Conservation (phyloP, 2,888 invertebrate species). For the Drosophila parthenogenetica region DNA sequence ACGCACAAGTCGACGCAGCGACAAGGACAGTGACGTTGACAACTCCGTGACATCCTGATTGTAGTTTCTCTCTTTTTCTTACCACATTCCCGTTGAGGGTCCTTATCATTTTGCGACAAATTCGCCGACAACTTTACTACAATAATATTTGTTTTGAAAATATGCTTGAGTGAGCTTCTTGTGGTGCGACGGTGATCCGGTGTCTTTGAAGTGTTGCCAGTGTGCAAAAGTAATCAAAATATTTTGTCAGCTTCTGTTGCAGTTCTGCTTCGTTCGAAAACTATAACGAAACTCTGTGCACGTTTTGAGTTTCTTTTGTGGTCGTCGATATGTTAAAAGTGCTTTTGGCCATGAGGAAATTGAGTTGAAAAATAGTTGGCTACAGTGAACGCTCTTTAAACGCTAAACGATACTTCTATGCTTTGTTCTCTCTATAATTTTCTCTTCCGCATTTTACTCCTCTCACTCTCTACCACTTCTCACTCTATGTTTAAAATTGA, state of each 20-base stretch:
- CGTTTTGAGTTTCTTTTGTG: conserved; percentile 14
- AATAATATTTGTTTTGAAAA: conserved; percentile 80
- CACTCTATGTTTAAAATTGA: conserved; percentile 55
- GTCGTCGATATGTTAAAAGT: conserved; percentile 42
- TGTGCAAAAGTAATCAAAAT: conserved; percentile 76
- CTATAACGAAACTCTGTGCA: conserved; percentile 16
- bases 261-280: conserved; percentile 36
- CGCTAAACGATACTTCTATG: conserved; percentile 25
- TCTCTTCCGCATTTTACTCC: neutral
- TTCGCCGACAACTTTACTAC: conserved; percentile 71
- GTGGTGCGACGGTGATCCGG: neutral
- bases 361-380: conserved; percentile 45
- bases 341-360: conserved; percentile 44
- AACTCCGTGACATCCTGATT: conserved; percentile 27
- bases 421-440: neutral
- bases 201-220: conserved; percentile 64
- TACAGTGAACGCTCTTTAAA: conserved; percentile 39
- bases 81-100: conserved; percentile 9
- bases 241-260: conserved; percentile 73
- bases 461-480: neutral
- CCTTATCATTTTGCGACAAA: conserved; percentile 72
- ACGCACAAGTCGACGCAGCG: conserved; percentile 21
- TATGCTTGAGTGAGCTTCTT: conserved; percentile 54
- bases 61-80: conserved; percentile 2
- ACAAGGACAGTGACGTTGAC: conserved; percentile 22